Evolutionary conservation across 2,113 vertebrate species (phyloP).

Genomic region (Crotalus helleri): DNA sequence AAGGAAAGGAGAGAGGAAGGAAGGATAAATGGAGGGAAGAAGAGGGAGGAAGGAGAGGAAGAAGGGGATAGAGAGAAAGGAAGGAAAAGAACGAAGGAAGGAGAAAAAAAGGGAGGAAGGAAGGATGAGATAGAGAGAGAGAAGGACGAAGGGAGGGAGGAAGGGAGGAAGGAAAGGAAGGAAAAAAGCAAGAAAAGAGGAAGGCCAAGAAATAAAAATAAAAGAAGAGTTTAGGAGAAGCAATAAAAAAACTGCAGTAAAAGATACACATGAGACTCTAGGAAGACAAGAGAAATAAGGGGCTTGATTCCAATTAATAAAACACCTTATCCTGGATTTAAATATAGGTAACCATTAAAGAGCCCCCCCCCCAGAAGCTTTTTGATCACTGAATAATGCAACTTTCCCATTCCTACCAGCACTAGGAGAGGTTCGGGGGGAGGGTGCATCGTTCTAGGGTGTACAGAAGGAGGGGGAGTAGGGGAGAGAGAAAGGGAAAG

Average conservation of each 20-base stretch:
- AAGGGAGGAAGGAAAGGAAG: too few species aligned
- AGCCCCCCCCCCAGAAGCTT: not conserved
- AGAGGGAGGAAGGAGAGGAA: too few species aligned
- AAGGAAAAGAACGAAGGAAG: too few species aligned
- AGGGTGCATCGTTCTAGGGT: not conserved
- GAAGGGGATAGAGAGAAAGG: too few species aligned
- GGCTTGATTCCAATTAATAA: not conserved
- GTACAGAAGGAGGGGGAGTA: not conserved
- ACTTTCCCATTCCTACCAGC: not conserved
- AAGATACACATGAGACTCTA: not conserved
- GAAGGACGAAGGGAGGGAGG: too few species aligned
- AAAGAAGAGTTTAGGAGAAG: not conserved
- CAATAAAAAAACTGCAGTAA: not conserved
- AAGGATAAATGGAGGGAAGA: too few species aligned
- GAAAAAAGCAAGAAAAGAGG: not conserved
- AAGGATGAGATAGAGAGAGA: too few species aligned
- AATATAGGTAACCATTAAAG: too few species aligned
- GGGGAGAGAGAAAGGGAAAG: not conserved
- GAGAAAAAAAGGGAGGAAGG: too few species aligned
- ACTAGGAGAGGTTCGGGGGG: not conserved
- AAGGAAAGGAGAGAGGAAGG: too few species aligned
- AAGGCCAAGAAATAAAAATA: not conserved
- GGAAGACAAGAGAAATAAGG: not conserved
- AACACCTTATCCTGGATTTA: too few species aligned
- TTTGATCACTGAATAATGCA: not conserved